A percentile compares a stretch with the other conserved stretches of the same genome.
These are phyloP conservation scores for Hystrix cristata DNA, from an alignment of 2,113 vertebrate genomes.

Conservation along the genomic window DNA sequence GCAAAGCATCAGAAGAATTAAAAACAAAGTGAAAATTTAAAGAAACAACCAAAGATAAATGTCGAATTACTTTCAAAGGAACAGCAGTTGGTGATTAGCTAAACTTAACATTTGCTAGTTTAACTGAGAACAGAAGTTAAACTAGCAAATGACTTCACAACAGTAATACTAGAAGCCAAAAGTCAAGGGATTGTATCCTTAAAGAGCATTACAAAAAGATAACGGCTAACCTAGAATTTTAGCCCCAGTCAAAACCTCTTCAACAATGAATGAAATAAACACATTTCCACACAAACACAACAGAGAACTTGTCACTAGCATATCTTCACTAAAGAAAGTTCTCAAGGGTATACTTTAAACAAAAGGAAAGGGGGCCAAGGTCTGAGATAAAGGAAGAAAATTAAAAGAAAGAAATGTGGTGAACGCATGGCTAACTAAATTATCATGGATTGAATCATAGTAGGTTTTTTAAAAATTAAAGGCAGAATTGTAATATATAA, in stretches of 20 bases:
- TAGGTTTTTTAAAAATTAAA: neutral
- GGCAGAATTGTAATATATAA: neutral
- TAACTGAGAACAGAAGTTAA: neutral
- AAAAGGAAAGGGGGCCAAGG: neutral
- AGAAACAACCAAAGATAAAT: neutral
- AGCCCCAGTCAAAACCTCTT: constrained; percentile 22
- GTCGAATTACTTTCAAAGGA: neutral
- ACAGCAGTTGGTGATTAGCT: too few relatives aligned
- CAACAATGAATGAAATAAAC: constrained; percentile 44
- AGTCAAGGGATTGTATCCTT: neutral
- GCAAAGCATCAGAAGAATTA: constrained; percentile 56
- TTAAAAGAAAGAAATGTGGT: constrained; percentile 12
- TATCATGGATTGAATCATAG: neutral
- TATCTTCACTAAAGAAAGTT: neutral
- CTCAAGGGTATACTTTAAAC: constrained; percentile 8
- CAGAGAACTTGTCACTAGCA: neutral
- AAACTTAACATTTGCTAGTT: too few relatives aligned
- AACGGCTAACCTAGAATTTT: constrained; percentile 27
- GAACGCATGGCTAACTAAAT: neutral
- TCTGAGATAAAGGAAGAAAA: constrained; percentile 31
- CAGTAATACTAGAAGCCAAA: constrained; percentile 18
- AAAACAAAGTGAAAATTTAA: constrained; percentile 38
- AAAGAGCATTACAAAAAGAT: neutral
- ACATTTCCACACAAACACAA: constrained; percentile 24
- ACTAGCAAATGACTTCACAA: constrained; percentile 41